Percentiles rank a stretch among this genome's conserved stretches.
Conservation (phyloP, 2,888 invertebrate genomes). For the Heliconius charithonia region DNA sequence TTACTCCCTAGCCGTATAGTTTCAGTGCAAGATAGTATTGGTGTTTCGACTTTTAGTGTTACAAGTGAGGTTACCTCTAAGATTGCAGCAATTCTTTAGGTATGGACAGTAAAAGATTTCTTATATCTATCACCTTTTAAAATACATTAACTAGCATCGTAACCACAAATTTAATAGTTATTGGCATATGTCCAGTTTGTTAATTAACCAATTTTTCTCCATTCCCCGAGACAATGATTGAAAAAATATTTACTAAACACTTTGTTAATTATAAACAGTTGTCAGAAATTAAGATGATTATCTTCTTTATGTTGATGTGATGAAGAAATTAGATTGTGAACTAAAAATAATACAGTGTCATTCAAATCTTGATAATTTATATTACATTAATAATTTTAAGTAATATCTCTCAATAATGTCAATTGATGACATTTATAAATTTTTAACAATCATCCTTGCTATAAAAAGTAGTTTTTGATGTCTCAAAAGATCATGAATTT, state of each 20-base stretch:
- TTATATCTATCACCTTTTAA: constrained; percentile 1
- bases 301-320: constrained; percentile 5
- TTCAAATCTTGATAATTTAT: background rate
- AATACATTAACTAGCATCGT: constrained; percentile 16
- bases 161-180: constrained; percentile 26
- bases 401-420: background rate
- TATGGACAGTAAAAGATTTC: constrained; percentile 8
- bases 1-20: constrained; percentile 39
- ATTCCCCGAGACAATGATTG: constrained; percentile 11
- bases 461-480: no score
- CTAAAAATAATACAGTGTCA: background rate
- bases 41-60: background rate
- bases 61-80: constrained; percentile 16
- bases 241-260: constrained; percentile 28
- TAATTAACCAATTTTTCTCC: constrained; percentile 36
- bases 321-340: background rate
- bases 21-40: constrained; percentile 1
- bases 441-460: background rate
- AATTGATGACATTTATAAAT: background rate
- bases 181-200: constrained; percentile 40
- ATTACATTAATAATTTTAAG: background rate
- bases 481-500: no score
- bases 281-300: constrained; percentile 11
- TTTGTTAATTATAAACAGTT: constrained; percentile 25
- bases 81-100: constrained; percentile 3